Evolutionary conservation across 2,888 invertebrate genomes (phyloP).

Genomic region (Plebejus melissa): DNA sequence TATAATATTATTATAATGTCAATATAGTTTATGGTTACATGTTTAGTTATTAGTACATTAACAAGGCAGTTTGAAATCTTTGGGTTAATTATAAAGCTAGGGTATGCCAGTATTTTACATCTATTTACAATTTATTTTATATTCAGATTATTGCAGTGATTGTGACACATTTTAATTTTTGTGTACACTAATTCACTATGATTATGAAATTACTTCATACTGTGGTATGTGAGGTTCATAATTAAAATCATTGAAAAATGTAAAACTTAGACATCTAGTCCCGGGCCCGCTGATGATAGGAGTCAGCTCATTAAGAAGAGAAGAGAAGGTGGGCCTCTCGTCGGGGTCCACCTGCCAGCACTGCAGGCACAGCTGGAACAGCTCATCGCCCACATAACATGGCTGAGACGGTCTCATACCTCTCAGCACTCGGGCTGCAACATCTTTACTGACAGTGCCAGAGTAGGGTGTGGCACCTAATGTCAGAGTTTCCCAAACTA

Average conservation of each 20-base stretch:
- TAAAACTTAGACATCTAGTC: slow-evolving; percentile 63
- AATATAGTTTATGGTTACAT: not conserved
- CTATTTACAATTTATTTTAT: not conserved
- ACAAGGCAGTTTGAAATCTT: slow-evolving; percentile 14
- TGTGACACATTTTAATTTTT: not conserved
- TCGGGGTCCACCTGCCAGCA: slow-evolving; percentile 92
- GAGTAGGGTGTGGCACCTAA: slow-evolving; percentile 89
- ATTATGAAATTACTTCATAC: slow-evolving; percentile 64
- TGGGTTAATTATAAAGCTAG: slow-evolving; percentile 18
- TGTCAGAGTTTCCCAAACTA: slow-evolving; percentile 90
- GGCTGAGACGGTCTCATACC: slow-evolving; percentile 87
- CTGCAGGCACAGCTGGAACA: slow-evolving; percentile 89
- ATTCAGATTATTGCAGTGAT: not conserved
- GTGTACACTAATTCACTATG: not conserved
- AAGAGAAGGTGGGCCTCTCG: slow-evolving; percentile 86
- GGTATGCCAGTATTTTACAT: not conserved
- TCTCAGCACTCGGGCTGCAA: slow-evolving; percentile 82
- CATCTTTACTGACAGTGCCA: slow-evolving; percentile 82
- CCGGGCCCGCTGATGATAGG: slow-evolving; percentile 57
- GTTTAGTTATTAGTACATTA: not conserved
- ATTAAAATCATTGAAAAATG: slow-evolving; percentile 67
- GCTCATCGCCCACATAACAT: slow-evolving; percentile 85
- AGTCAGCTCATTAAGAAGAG: slow-evolving; percentile 73
- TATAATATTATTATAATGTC: not conserved
- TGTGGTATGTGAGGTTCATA: slow-evolving; percentile 69